Conservation (phyloP, 2,888 invertebrate species). For the Camponotus fellah region DNA sequence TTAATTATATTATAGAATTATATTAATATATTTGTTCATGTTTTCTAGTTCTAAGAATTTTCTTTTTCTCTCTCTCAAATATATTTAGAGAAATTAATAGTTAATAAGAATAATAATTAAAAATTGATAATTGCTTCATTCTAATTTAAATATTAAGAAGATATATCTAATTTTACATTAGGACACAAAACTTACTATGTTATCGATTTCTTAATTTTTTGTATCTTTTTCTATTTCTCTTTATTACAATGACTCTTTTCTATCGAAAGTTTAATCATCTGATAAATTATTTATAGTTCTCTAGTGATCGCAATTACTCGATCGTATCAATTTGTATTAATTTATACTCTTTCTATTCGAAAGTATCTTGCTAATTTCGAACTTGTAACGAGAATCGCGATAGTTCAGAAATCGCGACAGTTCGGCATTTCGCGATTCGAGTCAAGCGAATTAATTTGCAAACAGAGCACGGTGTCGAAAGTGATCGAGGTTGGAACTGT, state of each 20-base stretch:
- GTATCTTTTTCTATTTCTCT: not conserved
- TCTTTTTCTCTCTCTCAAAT: not conserved
- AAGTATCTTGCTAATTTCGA: conserved; percentile 14
- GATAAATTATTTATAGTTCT: not conserved
- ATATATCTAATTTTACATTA: not conserved
- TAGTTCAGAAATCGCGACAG: conserved; percentile 13
- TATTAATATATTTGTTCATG: no score
- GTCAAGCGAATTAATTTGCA: conserved; percentile 51
- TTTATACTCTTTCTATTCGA: not conserved
- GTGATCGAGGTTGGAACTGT: conserved; percentile 48
- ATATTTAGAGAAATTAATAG: not conserved
- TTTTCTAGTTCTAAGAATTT: no score
- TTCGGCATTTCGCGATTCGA: conserved; percentile 41
- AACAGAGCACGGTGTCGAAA: conserved; percentile 45
- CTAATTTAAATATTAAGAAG: not conserved
- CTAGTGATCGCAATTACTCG: not conserved
- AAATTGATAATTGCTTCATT: not conserved
- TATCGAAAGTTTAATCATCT: not conserved
- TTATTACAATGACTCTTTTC: not conserved
- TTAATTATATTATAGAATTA: no score
- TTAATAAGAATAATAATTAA: not conserved
- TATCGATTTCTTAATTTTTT: not conserved
- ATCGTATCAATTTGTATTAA: not conserved
- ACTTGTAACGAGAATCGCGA: conserved; percentile 1
- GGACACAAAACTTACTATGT: not conserved